Percentiles rank a stretch among this genome's conserved stretches.
phyloP scores from a whole-genome alignment of 2,888 invertebrate genomes.

The Drosophila maculinotata region DNA sequence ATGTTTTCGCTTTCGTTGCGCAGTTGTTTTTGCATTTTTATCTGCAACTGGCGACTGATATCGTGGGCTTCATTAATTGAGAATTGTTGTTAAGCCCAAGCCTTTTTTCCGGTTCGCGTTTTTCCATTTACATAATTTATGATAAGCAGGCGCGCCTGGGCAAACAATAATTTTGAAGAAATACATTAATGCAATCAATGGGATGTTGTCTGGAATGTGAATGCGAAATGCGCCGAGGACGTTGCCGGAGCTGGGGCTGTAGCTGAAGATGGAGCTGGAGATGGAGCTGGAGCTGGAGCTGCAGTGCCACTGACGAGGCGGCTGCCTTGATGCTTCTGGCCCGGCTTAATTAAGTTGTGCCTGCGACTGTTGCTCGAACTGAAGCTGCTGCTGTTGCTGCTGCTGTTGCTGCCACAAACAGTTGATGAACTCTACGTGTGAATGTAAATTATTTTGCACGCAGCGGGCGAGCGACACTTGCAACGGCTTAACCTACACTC shows the following conservation, averaged over 20 bases:
- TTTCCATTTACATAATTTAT: constrained; percentile 84
- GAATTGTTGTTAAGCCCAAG: constrained; percentile 82
- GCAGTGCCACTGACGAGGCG: constrained; percentile 32
- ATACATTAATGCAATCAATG: constrained; percentile 82
- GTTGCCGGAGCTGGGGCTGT: no score
- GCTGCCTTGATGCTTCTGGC: constrained; percentile 64
- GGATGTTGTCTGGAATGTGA: constrained; percentile 63
- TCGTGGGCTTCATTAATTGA: constrained; percentile 83
- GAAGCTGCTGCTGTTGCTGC: constrained; percentile 15
- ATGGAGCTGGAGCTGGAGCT: neutral
- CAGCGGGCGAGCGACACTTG: constrained; percentile 81
- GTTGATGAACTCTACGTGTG: constrained; percentile 80
- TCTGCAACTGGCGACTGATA: constrained; percentile 77
- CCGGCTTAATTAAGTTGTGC: constrained; percentile 77
- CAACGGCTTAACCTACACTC: constrained; percentile 61
- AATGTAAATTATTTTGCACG: constrained; percentile 81
- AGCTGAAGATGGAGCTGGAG: neutral
- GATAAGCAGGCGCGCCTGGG: constrained; percentile 83
- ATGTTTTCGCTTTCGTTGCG: constrained; percentile 63
- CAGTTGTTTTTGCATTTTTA: constrained; percentile 63
- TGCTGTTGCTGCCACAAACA: constrained; percentile 70
- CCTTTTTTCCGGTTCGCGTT: constrained; percentile 79
- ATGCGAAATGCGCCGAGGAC: constrained; percentile 18
- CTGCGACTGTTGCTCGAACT: constrained; percentile 6
- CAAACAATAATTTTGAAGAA: constrained; percentile 84